Base-by-base conservation (phyloP, 2,888 invertebrate genomes). In the Ditylenchus weischeri region DNA sequence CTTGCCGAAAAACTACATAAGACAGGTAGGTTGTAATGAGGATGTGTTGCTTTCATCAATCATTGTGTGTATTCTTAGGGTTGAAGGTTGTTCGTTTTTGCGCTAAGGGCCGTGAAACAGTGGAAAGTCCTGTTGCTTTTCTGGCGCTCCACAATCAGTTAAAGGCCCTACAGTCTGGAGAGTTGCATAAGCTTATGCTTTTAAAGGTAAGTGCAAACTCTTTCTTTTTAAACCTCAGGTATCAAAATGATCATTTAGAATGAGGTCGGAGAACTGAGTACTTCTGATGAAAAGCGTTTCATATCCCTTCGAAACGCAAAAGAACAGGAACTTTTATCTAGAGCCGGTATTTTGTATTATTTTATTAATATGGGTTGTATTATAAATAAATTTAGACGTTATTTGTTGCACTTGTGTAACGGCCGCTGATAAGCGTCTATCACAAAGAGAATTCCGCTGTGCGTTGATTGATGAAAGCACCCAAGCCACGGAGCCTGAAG, bases 371-470 rank as follows among this genome's bases (percentile, higher is more conserved):
- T n/a, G 2, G 29, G 3, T 29, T 29, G 2, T 29, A 29, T 29
- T 2, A 29, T 29, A 29, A 29, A 4, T 2, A 29, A 5, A 29
- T 29, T 29, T 4, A 29, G 98, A 99, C 84, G 98, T 98, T 0
- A 93, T 99, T 65, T 96, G 96, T 83, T 95, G 95, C 83, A 99
- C 98, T 0, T 98, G 98, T 84, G 96, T 98, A 0, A 95, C 95
- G 15, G 95, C 98, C 0, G 98, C 98, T 0, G 98, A 98, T 85
- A 91, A 92, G 0, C 87, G 98, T 23, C 86, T 98, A n/a, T 89
- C 90, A 1, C 88, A 92, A 65, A 89, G 96, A 83, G 91, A 94
- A 82, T 96, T 96, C 86, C 90, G 92, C 74, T 78, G 76, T 61
- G 81, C 81, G 23, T 71, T 83, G 35, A 73, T 83, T 60, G 83